phyloP scores from a whole-genome alignment of 2,113 vertebrate species.

The Galemys pyrenaicus region DNA sequence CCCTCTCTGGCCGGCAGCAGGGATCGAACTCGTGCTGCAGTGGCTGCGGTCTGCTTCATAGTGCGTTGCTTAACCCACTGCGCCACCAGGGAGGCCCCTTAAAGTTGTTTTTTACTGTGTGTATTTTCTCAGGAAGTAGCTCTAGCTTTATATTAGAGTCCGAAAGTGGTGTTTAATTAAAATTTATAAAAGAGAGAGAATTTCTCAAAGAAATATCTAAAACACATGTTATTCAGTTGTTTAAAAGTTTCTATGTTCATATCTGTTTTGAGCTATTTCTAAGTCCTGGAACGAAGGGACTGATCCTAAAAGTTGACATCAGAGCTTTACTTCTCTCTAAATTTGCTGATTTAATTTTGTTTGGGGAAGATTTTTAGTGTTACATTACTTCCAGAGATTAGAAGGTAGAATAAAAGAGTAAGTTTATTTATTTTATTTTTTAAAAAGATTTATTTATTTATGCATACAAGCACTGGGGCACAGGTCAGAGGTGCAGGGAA shows the following conservation, averaged over 20 bases:
- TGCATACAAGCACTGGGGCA: too few relatives aligned
- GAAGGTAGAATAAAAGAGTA: neutral
- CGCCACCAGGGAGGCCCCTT: too few relatives aligned
- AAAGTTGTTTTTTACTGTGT: neutral
- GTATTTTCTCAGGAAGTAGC: neutral
- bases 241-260: neutral
- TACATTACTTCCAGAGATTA: conserved; percentile 14
- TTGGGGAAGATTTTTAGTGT: neutral
- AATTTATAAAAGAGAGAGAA: neutral
- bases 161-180: neutral
- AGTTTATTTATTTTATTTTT: too few relatives aligned
- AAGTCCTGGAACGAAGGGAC: conserved; percentile 9
- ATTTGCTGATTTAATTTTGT: conserved; percentile 50
- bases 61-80: too few relatives aligned
- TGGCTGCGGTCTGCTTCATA: too few relatives aligned
- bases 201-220: conserved; percentile 4
- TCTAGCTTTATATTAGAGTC: neutral
- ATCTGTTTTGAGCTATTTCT: neutral
- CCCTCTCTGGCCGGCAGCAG: too few relatives aligned
- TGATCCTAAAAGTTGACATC: neutral
- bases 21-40: too few relatives aligned
- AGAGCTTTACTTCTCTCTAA: conserved; percentile 23
- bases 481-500: too few relatives aligned
- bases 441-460: too few relatives aligned
- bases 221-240: neutral